phyloP scores from a whole-genome alignment of 2,797 vertebrate species.

The Myoxocephalus aenaeus region DNA sequence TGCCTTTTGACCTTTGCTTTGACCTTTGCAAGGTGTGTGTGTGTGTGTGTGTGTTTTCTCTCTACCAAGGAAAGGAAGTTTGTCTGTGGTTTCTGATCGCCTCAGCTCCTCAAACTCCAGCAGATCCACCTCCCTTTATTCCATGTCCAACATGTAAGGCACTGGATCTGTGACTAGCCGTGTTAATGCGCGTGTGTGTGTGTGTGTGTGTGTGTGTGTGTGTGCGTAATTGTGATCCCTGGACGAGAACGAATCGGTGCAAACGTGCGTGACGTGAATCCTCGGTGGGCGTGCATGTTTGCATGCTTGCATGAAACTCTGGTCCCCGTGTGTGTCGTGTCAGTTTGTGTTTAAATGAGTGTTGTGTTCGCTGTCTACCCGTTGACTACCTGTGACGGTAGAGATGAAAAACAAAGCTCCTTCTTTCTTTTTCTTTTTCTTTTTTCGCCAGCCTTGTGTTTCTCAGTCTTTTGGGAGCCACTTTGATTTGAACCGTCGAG shows the following conservation, averaged over 20 bases:
- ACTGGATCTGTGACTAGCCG: constrained; percentile 75
- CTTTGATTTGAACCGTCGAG: constrained; percentile 36
- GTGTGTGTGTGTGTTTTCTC: constrained; percentile 73
- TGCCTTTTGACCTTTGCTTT: constrained; percentile 68
- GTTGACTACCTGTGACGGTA: constrained; percentile 19
- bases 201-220: constrained; percentile 20
- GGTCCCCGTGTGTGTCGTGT: constrained; percentile 6
- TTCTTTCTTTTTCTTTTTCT: no score
- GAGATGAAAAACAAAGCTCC: constrained; percentile 6
- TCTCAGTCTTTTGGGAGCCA: constrained; percentile 35
- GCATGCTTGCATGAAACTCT: constrained; percentile 64
- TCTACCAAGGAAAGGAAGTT: constrained; percentile 88
- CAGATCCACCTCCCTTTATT: constrained; percentile 88
- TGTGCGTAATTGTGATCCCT: constrained; percentile 30
- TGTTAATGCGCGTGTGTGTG: constrained; percentile 32
- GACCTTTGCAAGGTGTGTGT: constrained; percentile 65
- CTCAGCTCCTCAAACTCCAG: constrained; percentile 86
- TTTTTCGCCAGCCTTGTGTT: constrained; percentile 48
- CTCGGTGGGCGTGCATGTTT: constrained; percentile 61
- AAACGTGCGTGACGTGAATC: constrained; percentile 31
- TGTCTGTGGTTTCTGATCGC: constrained; percentile 87
- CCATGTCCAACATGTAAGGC: constrained; percentile 89
- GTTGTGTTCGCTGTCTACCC: constrained; percentile 39
- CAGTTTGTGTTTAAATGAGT: constrained; percentile 16
- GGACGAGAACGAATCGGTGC: constrained; percentile 25